Conservation (phyloP, 1,140 invertebrate genomes). For the Ips nitidus region DNA sequence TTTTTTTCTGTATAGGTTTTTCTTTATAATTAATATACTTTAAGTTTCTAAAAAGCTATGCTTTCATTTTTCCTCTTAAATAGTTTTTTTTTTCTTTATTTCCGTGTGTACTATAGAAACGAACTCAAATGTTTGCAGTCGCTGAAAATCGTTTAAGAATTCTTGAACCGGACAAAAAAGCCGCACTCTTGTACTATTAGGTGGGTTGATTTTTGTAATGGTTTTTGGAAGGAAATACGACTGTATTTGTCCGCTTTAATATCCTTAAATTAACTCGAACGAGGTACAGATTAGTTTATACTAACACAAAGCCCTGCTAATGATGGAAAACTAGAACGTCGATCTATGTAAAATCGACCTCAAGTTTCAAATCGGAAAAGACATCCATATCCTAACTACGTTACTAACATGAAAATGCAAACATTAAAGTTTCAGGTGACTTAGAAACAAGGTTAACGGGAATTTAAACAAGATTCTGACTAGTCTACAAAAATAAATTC, state of each 20-base stretch:
- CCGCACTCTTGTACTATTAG: constrained; percentile 34
- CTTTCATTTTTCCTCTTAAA: constrained; percentile 37
- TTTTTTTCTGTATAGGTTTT: constrained; percentile 38
- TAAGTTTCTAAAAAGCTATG: constrained; percentile 44
- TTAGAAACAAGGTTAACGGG: constrained; percentile 9
- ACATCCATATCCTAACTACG: constrained; percentile 36
- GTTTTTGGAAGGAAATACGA: constrained; percentile 29
- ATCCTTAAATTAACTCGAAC: constrained; percentile 39
- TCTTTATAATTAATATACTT: constrained; percentile 37
- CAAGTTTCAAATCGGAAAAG: constrained; percentile 26
- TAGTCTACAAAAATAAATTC: constrained; percentile 33
- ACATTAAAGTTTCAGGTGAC: constrained; percentile 29
- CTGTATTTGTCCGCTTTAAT: constrained; percentile 9
- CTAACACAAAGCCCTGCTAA: constrained; percentile 35
- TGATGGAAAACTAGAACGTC: constrained; percentile 14
- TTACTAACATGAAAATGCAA: constrained; percentile 35
- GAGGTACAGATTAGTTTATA: constrained; percentile 43
- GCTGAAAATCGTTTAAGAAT: constrained; percentile 36
- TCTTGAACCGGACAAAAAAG: constrained; percentile 8
- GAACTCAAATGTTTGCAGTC: constrained; percentile 38
- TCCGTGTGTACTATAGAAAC: constrained; percentile 12
- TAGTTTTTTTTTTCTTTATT: constrained; percentile 20
- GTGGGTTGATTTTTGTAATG: constrained; percentile 30
- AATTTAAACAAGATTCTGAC: constrained; percentile 20
- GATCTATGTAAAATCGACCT: constrained; percentile 20